Evolutionary conservation across 2,888 invertebrate genomes (phyloP).

Genomic region (Ichneumon xanthorius): DNA sequence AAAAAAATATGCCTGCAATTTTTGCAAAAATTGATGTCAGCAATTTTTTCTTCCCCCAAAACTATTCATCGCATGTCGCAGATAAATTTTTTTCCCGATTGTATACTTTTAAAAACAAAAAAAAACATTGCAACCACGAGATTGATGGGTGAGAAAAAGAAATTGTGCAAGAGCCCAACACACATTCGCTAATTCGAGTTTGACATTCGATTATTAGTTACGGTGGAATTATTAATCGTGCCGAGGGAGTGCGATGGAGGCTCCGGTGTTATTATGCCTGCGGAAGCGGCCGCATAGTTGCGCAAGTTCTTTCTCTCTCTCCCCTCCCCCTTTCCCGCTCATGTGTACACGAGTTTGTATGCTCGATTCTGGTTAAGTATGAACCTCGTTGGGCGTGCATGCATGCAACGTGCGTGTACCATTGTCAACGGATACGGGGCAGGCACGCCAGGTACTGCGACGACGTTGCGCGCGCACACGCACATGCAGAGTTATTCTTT

Average conservation of each 20-base stretch:
- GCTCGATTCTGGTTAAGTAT: conserved; percentile 49
- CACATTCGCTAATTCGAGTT: conserved; percentile 15
- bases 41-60: too few relatives aligned
- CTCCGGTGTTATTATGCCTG: conserved; percentile 59
- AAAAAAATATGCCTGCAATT: too few relatives aligned
- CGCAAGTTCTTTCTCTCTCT: conserved; percentile 59
- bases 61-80: neutral
- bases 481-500: neutral
- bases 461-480: neutral
- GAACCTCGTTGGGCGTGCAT: conserved; percentile 73
- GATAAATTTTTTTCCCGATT: neutral
- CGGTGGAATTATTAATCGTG: conserved; percentile 59
- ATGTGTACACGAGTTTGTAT: neutral
- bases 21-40: too few relatives aligned
- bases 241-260: conserved; percentile 27
- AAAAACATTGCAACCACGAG: neutral
- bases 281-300: conserved; percentile 72
- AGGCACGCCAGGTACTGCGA: conserved; percentile 1
- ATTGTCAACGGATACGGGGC: conserved; percentile 68
- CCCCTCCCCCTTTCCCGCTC: neutral
- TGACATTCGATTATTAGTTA: conserved; percentile 61
- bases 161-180: neutral
- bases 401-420: conserved; percentile 71
- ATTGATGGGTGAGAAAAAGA: conserved; percentile 29
- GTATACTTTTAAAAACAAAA: neutral